Base-by-base conservation (phyloP, 2,797 vertebrate species). In the Sebastes variabilis region DNA sequence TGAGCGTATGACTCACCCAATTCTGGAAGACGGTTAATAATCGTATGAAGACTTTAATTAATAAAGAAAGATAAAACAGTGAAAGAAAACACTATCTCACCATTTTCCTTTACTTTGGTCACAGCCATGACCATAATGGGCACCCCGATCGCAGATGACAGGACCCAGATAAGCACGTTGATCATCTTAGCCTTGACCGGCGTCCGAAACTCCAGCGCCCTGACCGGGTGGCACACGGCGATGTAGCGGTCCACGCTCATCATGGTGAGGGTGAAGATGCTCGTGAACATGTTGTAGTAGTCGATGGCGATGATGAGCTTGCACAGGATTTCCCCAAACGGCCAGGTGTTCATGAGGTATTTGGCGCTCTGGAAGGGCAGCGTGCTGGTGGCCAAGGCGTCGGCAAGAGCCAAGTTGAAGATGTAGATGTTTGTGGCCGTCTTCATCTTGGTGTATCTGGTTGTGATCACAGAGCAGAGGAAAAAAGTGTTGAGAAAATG, bases 221-320 rank as follows among this genome's bases (percentile, higher is more conserved):
- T 95, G 77, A 99, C 96, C 0, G 97, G 98, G 88, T 99, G 98
- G 88, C 98, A 99, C 79, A 99, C 98, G 0, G 98, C 98, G 0
- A 99, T 90, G 84, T 99, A 99, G 81, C 98, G 98, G 87, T 99
- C 98, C 14, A 99, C 97, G 0, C 97, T 99, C 98, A 99, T 98
- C 97, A 98, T 99, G 74, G 98, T 99, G 55, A 99, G 96, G 1
- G 98, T 99, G 93, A 99, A 97, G 95, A 97, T 98, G 81, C 97
- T 99, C 13, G 97, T 99, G 93, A 99, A 98, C 98, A 99, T 99
- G 84, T 99, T 99, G 91, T 98, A 99, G 94, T 99, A 98, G 93
- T 98, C 97, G 0, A 98, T 99, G 92, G 97, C 97, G 8, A 99
- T 96, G 59, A 99, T 96, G 0, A 96, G 89, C 83, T 99, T 99